Evolutionary conservation across 2,888 invertebrate species (phyloP), one percentile per base, ranked within the genome.

Genomic region (Tachina lurida): DNA sequence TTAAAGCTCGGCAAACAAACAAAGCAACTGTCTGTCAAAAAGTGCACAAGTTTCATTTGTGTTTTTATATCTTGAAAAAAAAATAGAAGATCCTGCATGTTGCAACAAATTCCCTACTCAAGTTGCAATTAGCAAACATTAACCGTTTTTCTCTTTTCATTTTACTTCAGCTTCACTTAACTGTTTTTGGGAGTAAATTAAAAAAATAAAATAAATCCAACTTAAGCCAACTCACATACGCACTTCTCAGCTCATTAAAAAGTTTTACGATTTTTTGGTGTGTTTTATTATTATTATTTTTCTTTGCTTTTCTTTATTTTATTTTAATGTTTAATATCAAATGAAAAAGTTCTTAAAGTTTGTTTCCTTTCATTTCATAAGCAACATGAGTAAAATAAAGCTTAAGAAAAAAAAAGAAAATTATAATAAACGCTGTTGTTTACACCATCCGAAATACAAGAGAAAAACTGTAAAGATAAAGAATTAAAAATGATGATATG

Each of bases 211-310:
- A 19, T 15, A 15, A 65, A 45, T 10, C 12, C 43, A 56, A 67
- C 47, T 52, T 19, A 70, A 74, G 68, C 56, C 68, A 84, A 82
- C 71, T 86, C 86, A 82, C 85, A 83, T 86, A 86, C 86, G 86
- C 86, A 86, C 86, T 83, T 83, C 68, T 83, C 83, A 86, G 83
- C 86, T 86, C 86, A 86, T 86, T 86, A 86, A 86, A 86, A 86
- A 86, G 79, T 86, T 86, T 86, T 79, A 73, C 65, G 83, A 83
- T 83, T 83, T 78, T 83, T 79, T 83, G 63, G 63, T 86, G 71
- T 83, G 83, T 86, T 73, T 83, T 83, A 75, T 83, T 83, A 71
- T 81, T 54, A 67, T 54, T n/a, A n/a, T n/a, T n/a, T n/a, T 67
- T 65, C 45, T 49, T 65, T 41, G 2, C 31, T 45, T 68, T 73